Conservation (phyloP, 2,113 vertebrate species). For the Malurus cyaneus region DNA sequence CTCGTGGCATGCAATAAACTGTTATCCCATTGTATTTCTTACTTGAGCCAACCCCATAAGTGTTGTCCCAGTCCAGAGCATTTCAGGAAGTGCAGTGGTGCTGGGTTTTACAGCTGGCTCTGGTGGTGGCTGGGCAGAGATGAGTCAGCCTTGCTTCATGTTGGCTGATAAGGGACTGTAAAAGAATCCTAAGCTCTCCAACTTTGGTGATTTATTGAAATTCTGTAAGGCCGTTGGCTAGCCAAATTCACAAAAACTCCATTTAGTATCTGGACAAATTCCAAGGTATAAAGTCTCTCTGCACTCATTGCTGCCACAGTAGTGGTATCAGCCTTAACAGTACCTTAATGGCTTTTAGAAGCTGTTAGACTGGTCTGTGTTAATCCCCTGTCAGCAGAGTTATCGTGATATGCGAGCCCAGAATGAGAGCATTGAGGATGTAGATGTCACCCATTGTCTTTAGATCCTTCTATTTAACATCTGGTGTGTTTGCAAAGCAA, state of each 20-base stretch:
- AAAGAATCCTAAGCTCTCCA: background rate
- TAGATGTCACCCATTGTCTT: background rate
- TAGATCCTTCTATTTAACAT: background rate
- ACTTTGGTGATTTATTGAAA: background rate
- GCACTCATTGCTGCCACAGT: background rate
- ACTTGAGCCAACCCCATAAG: background rate
- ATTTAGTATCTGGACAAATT: background rate
- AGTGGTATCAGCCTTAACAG: background rate
- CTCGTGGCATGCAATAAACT: background rate
- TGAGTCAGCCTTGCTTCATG: background rate
- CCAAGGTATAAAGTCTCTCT: background rate
- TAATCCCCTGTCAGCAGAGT: background rate
- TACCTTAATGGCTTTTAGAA: background rate
- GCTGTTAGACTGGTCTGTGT: background rate
- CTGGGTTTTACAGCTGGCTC: background rate
- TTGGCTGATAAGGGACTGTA: background rate
- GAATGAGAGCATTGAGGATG: background rate
- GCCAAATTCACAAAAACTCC: accelerated
- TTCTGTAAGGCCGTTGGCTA: background rate
- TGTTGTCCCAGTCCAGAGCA: background rate
- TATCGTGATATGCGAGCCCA: background rate
- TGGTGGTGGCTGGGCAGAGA: background rate
- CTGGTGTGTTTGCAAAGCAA: background rate
- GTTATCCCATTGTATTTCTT: background rate
- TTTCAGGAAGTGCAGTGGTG: background rate